A percentile compares a stretch with the other conserved stretches of the same genome.
Evolutionary conservation across 2,797 vertebrate species (phyloP).

Genomic region (Clamator glandarius): DNA sequence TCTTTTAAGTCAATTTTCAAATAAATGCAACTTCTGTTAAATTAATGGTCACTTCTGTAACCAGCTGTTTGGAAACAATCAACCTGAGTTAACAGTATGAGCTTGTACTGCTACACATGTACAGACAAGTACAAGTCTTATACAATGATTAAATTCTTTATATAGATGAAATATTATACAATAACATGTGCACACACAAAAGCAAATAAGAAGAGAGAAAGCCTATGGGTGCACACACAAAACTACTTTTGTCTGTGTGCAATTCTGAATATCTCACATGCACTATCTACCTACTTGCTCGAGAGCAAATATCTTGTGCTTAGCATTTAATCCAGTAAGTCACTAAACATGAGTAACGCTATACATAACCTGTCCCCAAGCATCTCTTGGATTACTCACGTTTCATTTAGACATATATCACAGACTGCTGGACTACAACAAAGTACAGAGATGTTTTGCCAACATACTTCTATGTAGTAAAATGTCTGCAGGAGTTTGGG

Average conservation of each 20-base stretch:
- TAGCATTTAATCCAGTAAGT: not conserved
- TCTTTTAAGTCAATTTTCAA: conserved; percentile 48
- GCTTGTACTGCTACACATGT: not conserved
- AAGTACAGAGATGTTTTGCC: not conserved
- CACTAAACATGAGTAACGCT: not conserved
- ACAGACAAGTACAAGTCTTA: not conserved
- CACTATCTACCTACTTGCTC: not conserved
- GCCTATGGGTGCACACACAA: not conserved
- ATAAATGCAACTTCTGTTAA: conserved; percentile 14
- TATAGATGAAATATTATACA: not conserved
- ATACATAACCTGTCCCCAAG: not conserved
- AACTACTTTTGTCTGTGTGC: not conserved
- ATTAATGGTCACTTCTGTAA: conserved; percentile 7
- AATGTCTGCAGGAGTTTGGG: not conserved
- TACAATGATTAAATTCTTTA: not conserved
- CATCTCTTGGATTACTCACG: not conserved
- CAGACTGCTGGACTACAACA: not conserved
- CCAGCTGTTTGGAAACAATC: conserved; percentile 16
- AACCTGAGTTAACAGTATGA: not conserved
- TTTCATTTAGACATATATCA: not conserved
- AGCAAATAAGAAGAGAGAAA: not conserved
- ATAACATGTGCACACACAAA: accelerated
- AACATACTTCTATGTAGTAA: not conserved
- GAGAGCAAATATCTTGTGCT: not conserved
- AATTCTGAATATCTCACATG: not conserved